Evolutionary conservation across 2,797 vertebrate species (phyloP), one percentile per base, ranked within the genome.

Genomic region (Phrynocephalus forsythii): DNA sequence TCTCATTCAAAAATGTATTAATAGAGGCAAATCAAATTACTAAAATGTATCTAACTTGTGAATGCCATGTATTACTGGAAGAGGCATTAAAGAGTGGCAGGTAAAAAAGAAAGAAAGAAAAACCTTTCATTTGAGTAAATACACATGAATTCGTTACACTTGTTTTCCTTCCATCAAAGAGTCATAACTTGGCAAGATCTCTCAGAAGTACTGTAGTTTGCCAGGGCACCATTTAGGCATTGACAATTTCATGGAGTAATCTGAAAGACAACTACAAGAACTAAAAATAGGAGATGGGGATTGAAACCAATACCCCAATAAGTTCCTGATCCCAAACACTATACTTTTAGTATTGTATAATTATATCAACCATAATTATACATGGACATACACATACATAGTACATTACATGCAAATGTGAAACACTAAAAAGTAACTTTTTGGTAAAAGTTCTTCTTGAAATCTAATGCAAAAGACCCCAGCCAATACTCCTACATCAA

Each of bases 381-480:
- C 94, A 92, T 85, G 89, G 87, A 95, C 93, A 91, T 91, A 95
- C 92, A 94, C 91, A 44, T 94, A 94, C 90, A 94, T 86, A 92
- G 89, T 95, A 94, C 94, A 91, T 87, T 95, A 96, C 91, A 72
- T 92, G 95, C 95, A 92, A 93, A 95, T 94, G 92, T 93, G 92
- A 93, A 95, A 95, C 90, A 92, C 93, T 92, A 94, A 95, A 95
- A 95, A 96, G 95, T 93, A 94, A 93, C 92, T 94, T 96, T 96
- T 94, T 96, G 95, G 93, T 94, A 95, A 96, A 96, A 95, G 94
- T 94, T 95, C 94, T 95, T 95, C 94, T 95, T 95, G 92, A 95
- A 95, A 95, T 96, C 90, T 96, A 95, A 92, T 94, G 94, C 92
- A 95, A 92, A 94, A 94, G 91, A 94, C 71, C 86, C 60, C 38